phyloP scores from a whole-genome alignment of 2,888 invertebrate genomes.

The Chrysotoxum bicinctum region DNA sequence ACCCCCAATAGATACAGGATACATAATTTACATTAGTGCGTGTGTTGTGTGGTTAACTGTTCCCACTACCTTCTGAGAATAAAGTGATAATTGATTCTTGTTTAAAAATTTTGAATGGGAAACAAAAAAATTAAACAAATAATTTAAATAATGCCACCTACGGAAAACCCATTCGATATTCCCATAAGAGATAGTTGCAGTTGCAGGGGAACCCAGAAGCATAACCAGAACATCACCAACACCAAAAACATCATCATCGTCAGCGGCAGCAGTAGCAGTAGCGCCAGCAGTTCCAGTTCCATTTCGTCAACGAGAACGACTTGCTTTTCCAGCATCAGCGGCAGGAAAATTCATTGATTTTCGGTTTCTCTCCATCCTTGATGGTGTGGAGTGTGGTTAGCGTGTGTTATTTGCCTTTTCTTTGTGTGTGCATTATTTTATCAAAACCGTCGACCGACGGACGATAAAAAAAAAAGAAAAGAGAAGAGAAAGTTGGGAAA shows the following conservation, averaged over 20 bases:
- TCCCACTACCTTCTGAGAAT: not conserved
- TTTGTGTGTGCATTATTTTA: slow-evolving; percentile 53
- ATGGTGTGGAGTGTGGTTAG: slow-evolving; percentile 43
- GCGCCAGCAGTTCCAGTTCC: slow-evolving; percentile 13
- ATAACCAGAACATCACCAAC: slow-evolving; percentile 16
- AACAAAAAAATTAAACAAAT: not conserved
- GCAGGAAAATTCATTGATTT: slow-evolving; percentile 71
- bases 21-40: slow-evolving; percentile 53
- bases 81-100: slow-evolving; percentile 6
- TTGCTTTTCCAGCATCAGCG: slow-evolving; percentile 39
- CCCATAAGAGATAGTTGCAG: not conserved
- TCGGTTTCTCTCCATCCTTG: slow-evolving; percentile 60
- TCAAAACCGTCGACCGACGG: slow-evolving; percentile 22
- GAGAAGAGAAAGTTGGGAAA: slow-evolving; percentile 44
- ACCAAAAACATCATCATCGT: not conserved
- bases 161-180: slow-evolving; percentile 2
- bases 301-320: not conserved
- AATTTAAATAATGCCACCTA: slow-evolving; percentile 27
- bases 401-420: slow-evolving; percentile 36
- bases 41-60: slow-evolving; percentile 19
- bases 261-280: not conserved
- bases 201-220: not conserved
- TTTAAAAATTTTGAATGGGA: slow-evolving; percentile 21
- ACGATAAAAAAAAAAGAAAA: slow-evolving; percentile 4
- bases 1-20: slow-evolving; percentile 32